Evolutionary conservation across 2,888 invertebrate species (phyloP).

Genomic region (Anagyrus pseudococci): DNA sequence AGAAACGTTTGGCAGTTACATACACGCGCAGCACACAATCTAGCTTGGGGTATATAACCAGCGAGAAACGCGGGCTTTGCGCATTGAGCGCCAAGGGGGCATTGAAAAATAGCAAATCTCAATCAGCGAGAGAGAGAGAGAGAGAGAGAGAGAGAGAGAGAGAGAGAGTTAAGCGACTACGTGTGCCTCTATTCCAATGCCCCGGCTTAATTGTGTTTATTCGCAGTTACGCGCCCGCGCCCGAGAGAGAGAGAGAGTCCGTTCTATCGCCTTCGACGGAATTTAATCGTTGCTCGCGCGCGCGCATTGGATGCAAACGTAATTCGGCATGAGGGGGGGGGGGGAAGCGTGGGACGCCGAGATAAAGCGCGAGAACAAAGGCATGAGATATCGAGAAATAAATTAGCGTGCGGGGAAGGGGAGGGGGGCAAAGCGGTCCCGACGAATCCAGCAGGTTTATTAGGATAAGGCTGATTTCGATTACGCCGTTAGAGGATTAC

Average conservation of each 20-base stretch:
- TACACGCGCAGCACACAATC: too few relatives aligned
- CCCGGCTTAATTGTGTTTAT: constrained; percentile 12
- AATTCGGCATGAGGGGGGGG: too few relatives aligned
- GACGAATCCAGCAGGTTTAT: neutral
- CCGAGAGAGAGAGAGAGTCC: too few relatives aligned
- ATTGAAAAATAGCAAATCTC: too few relatives aligned
- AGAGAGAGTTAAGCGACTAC: too few relatives aligned
- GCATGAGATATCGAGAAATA: neutral
- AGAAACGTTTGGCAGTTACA: too few relatives aligned
- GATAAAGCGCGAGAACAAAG: neutral
- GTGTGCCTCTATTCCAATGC: neutral
- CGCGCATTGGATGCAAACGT: neutral
- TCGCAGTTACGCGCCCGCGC: neutral
- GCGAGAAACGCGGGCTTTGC: too few relatives aligned
- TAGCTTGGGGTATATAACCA: too few relatives aligned
- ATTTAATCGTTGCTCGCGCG: neutral
- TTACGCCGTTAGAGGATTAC: neutral
- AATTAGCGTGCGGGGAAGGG: neutral
- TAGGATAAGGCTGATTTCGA: neutral
- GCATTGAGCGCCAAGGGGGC: too few relatives aligned
- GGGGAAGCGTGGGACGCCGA: neutral
- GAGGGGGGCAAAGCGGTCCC: neutral
- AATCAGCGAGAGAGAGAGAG: too few relatives aligned
- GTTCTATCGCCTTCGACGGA: constrained; percentile 8
- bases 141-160: too few relatives aligned